phyloP scores from a whole-genome alignment of 2,113 vertebrate genomes.

The Strigops habroptila region DNA sequence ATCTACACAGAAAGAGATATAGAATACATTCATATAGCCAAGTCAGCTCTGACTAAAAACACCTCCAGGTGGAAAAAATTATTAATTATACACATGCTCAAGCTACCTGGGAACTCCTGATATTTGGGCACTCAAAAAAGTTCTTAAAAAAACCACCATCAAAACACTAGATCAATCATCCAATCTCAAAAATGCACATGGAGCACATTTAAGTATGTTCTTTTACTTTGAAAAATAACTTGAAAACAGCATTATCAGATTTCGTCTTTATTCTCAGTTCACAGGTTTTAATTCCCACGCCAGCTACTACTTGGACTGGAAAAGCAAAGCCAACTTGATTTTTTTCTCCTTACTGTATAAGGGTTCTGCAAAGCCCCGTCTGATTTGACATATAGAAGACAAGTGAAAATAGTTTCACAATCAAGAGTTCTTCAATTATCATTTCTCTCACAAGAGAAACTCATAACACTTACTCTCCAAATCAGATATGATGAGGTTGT shows the following conservation, averaged over 20 bases:
- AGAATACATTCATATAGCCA: not conserved
- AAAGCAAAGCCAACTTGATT: not conserved
- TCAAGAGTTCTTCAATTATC: not conserved
- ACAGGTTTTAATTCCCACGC: not conserved
- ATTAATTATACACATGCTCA: not conserved
- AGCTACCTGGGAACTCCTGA: not conserved
- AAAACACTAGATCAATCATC: not conserved
- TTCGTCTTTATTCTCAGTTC: not conserved
- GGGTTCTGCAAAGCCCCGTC: not conserved
- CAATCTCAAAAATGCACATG: not conserved
- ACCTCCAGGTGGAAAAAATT: not conserved
- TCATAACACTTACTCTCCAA: conserved; percentile 83
- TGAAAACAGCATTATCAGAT: not conserved
- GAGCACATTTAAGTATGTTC: not conserved
- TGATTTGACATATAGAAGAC: not conserved
- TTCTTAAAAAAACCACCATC: not conserved
- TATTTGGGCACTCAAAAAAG: not conserved
- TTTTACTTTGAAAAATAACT: conserved; percentile 13
- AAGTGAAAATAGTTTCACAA: not conserved
- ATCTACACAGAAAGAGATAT: not conserved
- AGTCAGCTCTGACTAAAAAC: not conserved
- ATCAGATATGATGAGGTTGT: conserved; percentile 95
- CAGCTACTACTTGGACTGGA: not conserved
- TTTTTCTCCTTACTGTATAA: not conserved
- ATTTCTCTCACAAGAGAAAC: not conserved